Base-by-base conservation (phyloP, 2,113 vertebrate species). In the Prinia subflava region DNA sequence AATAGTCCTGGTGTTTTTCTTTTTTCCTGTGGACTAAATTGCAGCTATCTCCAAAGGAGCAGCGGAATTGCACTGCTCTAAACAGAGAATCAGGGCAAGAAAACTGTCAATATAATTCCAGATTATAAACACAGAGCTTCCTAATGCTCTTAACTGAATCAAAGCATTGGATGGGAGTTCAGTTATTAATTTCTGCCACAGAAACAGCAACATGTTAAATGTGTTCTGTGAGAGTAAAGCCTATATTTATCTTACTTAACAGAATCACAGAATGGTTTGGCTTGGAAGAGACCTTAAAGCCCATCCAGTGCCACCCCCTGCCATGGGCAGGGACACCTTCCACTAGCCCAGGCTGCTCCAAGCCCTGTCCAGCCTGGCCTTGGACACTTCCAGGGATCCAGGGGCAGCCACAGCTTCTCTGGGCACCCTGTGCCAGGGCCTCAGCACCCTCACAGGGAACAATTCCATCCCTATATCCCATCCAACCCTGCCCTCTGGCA, bases 271-370 rank as follows among this genome's bases (percentile, higher is more conserved):
- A 50, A 3, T 11, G 13, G 30, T 17, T 47, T 41, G 47, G 5
- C 6, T 17, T 16, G n/a, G 20, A 19, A 44, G 18, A 1, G 22
- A 19, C 13, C 21, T 27, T 1, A 21, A 67, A 59, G 7, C 4
- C 2, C 71, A 68, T 1, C 33, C 22, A 50, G 37, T 50, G 0
- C 35, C 33, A 73, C 7, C 22, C 22, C 33, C 22, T 53, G 39
- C 39, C 57, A 33, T 46, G 39, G 55, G 5, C 57, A 73, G n/a
- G 27, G 57, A 63, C 39, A 63, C 10, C 13, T 73, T 2, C 57
- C 49, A 46, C 21, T 7, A 0, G 0, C 10, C 39, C 57, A 47
- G 23, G 15, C 0, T 2, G 33, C 23, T 74, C 59, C 59, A 15
- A 56, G 23, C 12, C 28, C n/a, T 0, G 0, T 74, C 41, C 59